Evolutionary conservation across 2,113 vertebrate species (phyloP).

Genomic region (Heterotilapia buettikoferi): DNA sequence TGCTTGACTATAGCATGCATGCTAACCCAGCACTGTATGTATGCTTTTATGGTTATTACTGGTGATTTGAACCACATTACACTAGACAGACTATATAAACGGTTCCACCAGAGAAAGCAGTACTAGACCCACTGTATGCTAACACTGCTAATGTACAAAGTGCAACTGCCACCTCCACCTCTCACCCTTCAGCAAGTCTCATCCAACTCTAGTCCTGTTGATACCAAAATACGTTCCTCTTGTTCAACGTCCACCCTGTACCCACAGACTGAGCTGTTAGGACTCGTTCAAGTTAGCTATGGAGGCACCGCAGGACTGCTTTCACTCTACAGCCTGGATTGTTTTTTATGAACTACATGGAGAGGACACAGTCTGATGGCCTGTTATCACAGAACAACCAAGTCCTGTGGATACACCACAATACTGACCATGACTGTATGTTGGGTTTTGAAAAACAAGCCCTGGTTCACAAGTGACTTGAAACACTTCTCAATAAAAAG

Average conservation of each 20-base stretch:
- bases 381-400: neutral
- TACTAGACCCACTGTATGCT: neutral
- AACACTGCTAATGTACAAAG: neutral
- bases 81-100: neutral
- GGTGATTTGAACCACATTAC: neutral
- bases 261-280: neutral
- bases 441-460: neutral
- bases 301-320: neutral
- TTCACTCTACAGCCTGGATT: neutral
- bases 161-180: neutral
- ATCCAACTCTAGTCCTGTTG: neutral
- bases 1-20: neutral
- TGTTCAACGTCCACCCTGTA: neutral
- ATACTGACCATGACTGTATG: neutral
- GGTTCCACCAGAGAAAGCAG: neutral
- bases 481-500: neutral
- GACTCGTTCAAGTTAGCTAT: neutral
- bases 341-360: neutral
- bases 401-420: neutral
- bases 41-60: neutral
- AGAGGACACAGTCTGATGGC: neutral
- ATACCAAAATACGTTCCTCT: neutral
- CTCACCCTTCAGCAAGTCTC: neutral
- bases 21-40: neutral
- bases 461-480: neutral